Evolutionary conservation across 2,113 vertebrate species (phyloP), one percentile per base, ranked within the genome.

Genomic region (Myrmophylax atrothorax): DNA sequence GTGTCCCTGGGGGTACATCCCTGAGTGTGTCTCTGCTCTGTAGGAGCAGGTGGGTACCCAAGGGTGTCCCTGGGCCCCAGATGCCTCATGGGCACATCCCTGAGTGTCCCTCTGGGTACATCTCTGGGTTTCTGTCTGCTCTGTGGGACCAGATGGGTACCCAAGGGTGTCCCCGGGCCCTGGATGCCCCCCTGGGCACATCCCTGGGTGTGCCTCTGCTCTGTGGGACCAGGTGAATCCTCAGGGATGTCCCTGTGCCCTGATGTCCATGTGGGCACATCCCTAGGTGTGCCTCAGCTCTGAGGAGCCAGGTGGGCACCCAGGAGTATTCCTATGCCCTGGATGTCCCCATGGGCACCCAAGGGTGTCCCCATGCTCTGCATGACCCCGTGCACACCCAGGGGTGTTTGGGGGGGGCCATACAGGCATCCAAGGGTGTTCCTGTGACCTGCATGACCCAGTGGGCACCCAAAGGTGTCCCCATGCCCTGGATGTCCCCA

Each of bases 341-440:
- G 14, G 1, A 22, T 26, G 23, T 5, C 22, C n/a, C 33, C 14
- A 4, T 6, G 9, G 38, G 18, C 12, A 63, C 35, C 42, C 53
- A 46, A 0, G 0, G 25, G 28, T 47, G 40, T 23, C n/a, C 18
- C 22, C 22, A 11, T 25, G 29, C 9, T 35, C 35, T 14, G 7
- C 7, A 13, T 1, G 19, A 0, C 58, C 28, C 9, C 6, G 5
- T 12, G 24, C 6, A 12, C 18, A 52, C 29, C 10, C 19, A 79
- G 1, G 1, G 13, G 35, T 47, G 40, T 15, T 5, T 12, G 6
- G 6, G 53, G 7, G 31, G 1, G 24, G 2, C 8, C 18, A 12
- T 22, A 31, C 26, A 28, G 7, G 5, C 20, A 29, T 12, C 22
- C 14, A 29, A 0, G 1, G 26, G 17, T 50, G 38, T 3, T 17